Conservation (phyloP, 2,888 invertebrate species). For the Cloeon dipterum region DNA sequence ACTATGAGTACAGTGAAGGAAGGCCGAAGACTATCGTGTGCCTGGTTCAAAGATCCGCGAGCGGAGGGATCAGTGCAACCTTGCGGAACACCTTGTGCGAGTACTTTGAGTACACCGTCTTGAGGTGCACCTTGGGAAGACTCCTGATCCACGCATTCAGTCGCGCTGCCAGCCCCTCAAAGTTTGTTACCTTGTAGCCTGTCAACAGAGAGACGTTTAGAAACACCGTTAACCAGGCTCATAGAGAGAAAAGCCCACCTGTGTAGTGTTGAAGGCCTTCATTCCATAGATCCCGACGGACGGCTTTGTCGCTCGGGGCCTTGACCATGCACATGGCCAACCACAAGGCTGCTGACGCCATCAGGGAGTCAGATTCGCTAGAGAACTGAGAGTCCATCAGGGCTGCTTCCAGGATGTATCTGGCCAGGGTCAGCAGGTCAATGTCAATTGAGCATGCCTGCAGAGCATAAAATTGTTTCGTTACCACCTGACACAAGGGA, state of each 20-base stretch:
- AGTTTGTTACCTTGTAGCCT: constrained; percentile 55
- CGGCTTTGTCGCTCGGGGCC: too few relatives aligned
- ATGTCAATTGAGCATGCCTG: constrained; percentile 69
- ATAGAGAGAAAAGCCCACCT: constrained; percentile 20
- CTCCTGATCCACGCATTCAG: constrained; percentile 57
- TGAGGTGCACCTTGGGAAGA: constrained; percentile 53
- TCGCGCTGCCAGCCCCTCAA: constrained; percentile 41
- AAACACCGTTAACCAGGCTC: not conserved
- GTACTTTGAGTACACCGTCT: constrained; percentile 80
- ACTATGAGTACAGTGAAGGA: too few relatives aligned
- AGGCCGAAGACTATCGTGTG: too few relatives aligned
- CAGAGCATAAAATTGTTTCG: constrained; percentile 11
- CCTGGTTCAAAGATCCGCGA: not conserved
- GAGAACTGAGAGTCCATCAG: constrained; percentile 77
- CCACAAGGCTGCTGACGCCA: constrained; percentile 73
- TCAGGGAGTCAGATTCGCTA: constrained; percentile 56
- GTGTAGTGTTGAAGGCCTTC: constrained; percentile 54
- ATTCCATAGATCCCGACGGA: constrained; percentile 39
- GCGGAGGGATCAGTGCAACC: constrained; percentile 17
- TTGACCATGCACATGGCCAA: constrained; percentile 80
- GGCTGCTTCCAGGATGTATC: constrained; percentile 82
- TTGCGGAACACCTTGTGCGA: constrained; percentile 42
- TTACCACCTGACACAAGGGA: too few relatives aligned
- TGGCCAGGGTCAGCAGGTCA: constrained; percentile 78
- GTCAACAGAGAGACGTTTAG: not conserved